Conservation (phyloP, 2,113 vertebrate species). For the Ploceus nigricollis region DNA sequence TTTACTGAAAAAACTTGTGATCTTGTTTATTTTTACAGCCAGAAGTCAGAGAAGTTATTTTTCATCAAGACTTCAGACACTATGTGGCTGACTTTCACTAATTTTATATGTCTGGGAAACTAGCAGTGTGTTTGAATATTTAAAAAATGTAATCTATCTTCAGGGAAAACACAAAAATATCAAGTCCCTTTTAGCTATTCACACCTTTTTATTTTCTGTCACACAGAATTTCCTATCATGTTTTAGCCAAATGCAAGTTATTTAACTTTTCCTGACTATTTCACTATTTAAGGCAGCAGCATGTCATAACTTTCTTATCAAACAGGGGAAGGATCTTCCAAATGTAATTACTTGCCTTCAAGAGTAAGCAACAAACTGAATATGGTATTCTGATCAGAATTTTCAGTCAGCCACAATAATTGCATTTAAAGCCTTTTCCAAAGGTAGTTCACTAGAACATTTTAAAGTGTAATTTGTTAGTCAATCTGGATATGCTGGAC, state of each 20-base stretch:
- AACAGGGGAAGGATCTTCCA: neutral
- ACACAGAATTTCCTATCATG: neutral
- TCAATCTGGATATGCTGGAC: neutral
- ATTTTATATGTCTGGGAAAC: neutral
- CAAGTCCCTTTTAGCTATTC: neutral
- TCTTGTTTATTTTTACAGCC: neutral
- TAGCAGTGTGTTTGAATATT: neutral
- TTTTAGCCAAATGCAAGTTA: neutral
- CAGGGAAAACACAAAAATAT: neutral
- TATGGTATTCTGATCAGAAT: neutral
- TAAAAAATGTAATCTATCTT: neutral
- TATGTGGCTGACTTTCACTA: neutral
- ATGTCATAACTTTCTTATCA: neutral
- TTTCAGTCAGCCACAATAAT: neutral
- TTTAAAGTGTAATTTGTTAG: neutral
- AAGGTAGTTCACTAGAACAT: neutral
- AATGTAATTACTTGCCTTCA: neutral
- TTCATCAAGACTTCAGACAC: neutral
- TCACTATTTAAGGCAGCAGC: neutral
- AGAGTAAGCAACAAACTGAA: neutral
- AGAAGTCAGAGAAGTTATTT: neutral
- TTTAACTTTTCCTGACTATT: neutral
- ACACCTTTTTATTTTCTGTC: neutral
- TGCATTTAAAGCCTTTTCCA: neutral
- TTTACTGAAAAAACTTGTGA: neutral